A percentile compares a stretch with the other conserved stretches of the same genome.
phyloP scores from a whole-genome alignment of 2,888 invertebrate genomes.

The Beris morrisii region DNA sequence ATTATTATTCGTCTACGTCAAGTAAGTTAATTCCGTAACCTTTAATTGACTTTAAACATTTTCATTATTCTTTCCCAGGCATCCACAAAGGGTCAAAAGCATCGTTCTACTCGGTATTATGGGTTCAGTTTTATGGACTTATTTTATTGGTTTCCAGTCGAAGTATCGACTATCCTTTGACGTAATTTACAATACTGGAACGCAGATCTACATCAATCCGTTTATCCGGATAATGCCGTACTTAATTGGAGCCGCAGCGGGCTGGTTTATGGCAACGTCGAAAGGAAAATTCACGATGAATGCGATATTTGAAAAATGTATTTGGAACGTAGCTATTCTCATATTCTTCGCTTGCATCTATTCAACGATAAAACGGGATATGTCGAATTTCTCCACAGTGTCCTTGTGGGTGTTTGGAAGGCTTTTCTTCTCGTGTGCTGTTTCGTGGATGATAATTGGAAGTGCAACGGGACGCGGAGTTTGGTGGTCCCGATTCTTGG shows the following conservation, averaged over 20 bases:
- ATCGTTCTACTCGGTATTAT: slow-evolving; percentile 42
- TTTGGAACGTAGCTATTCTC: slow-evolving; percentile 51
- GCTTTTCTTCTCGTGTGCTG: slow-evolving; percentile 59
- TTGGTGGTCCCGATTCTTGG: slow-evolving; percentile 54
- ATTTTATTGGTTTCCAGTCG: slow-evolving; percentile 45
- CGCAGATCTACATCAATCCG: slow-evolving; percentile 59
- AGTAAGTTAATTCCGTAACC: slow-evolving; percentile 45
- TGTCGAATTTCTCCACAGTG: slow-evolving; percentile 57
- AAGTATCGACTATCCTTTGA: slow-evolving; percentile 54
- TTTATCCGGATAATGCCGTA: slow-evolving; percentile 60
- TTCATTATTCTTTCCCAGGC: slow-evolving; percentile 41
- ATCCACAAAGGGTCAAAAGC: slow-evolving; percentile 46
- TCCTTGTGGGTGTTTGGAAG: slow-evolving; percentile 59
- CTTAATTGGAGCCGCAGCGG: slow-evolving; percentile 57
- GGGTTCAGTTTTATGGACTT: slow-evolving; percentile 49
- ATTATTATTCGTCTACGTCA: slow-evolving; percentile 51
- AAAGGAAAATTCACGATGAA: slow-evolving; percentile 46
- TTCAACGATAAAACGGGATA: slow-evolving; percentile 52
- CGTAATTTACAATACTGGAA: slow-evolving; percentile 52
- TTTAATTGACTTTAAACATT: slow-evolving; percentile 15
- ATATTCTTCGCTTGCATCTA: slow-evolving; percentile 52
- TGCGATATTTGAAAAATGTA: slow-evolving; percentile 46
- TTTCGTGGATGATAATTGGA: slow-evolving; percentile 62
- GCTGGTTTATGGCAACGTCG: slow-evolving; percentile 53
- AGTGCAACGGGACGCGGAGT: slow-evolving; percentile 60